These are phyloP conservation scores for Papilio polyxenes DNA, from an alignment of 1,140 invertebrate species.

Conservation along the genomic window DNA sequence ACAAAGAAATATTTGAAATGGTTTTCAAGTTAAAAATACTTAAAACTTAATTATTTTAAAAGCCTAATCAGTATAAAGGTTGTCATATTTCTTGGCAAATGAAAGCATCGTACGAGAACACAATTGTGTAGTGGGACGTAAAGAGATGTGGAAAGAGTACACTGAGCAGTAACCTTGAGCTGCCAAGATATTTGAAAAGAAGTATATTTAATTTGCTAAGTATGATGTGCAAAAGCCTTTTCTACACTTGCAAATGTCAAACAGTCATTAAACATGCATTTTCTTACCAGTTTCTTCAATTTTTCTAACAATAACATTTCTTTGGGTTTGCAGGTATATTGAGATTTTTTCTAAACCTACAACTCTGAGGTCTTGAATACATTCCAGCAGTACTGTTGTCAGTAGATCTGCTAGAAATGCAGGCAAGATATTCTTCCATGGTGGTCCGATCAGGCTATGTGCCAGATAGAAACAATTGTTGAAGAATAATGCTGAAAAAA, in stretches of 20 bases:
- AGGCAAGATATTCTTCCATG: conserved; percentile 69
- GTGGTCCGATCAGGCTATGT: conserved; percentile 73
- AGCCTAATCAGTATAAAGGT: too few species aligned
- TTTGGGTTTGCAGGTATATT: conserved; percentile 68
- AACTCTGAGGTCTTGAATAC: conserved; percentile 70
- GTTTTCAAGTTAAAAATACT: too few species aligned
- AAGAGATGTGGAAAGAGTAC: too few species aligned
- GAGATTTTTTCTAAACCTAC: conserved; percentile 74
- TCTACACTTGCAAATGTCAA: not conserved
- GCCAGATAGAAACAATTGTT: conserved; percentile 80
- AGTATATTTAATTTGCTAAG: too few species aligned
- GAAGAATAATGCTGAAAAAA: conserved; percentile 75
- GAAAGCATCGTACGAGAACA: too few species aligned
- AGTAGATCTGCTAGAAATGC: conserved; percentile 57
- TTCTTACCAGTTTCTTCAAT: conserved; percentile 66
- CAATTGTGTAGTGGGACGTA: too few species aligned
- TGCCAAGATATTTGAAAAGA: too few species aligned
- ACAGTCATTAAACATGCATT: not conserved
- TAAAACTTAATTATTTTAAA: too few species aligned
- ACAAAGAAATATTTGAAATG: too few species aligned
- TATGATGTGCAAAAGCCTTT: too few species aligned
- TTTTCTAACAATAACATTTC: conserved; percentile 61
- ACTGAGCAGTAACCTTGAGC: too few species aligned
- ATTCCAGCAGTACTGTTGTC: conserved; percentile 63
- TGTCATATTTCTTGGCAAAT: too few species aligned